A percentile compares a stretch with the other conserved stretches of the same genome.
Conservation (phyloP, 2,888 invertebrate genomes). For the Elysia crispata region DNA sequence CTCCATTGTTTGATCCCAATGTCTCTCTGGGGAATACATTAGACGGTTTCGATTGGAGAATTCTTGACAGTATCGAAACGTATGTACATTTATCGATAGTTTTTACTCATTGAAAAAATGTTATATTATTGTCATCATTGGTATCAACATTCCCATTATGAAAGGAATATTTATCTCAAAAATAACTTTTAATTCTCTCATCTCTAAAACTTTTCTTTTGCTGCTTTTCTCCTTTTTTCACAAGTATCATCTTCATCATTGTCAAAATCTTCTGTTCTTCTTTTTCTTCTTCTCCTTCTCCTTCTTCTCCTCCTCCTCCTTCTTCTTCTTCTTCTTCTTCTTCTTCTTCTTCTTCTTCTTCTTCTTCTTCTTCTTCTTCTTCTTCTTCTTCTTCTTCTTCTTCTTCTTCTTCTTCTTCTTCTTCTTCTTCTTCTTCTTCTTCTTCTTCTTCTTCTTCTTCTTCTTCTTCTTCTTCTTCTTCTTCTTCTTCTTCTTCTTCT, state of each 20-base stretch:
- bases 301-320: neutral
- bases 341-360: neutral
- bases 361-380: neutral
- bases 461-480: neutral
- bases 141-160: neutral
- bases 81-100: too few species aligned
- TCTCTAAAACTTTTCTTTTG: too few species aligned
- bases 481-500: neutral
- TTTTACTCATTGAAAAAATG: too few species aligned
- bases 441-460: constrained; percentile 1
- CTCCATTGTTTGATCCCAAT: too few species aligned
- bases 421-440: constrained; percentile 5
- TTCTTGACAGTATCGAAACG: too few species aligned
- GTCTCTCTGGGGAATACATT: too few species aligned
- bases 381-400: neutral
- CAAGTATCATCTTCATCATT: too few species aligned
- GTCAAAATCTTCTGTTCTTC: neutral
- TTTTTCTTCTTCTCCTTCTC: constrained; percentile 9
- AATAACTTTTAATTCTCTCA: too few species aligned
- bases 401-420: constrained; percentile 1
- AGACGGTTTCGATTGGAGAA: too few species aligned
- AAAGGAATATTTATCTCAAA: neutral
- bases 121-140: neutral
- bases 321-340: neutral
- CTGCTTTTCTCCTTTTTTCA: too few species aligned